Evolutionary conservation across 2,888 invertebrate genomes (phyloP), one percentile per base, ranked within the genome.

Genomic region (Cantharis rufa): DNA sequence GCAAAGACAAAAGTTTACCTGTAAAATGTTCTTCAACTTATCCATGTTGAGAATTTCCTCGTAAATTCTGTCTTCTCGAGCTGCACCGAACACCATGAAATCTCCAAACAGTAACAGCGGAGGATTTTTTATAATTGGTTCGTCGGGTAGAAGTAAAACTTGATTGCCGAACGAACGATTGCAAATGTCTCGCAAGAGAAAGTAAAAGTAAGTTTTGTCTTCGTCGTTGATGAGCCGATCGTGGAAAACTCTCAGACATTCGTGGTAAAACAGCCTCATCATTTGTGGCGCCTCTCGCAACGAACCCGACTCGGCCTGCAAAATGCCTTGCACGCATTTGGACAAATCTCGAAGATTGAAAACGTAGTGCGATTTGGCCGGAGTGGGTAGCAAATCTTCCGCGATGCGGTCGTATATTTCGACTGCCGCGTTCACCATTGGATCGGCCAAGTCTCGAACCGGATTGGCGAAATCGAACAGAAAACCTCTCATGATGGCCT

Each of bases 321-420:
- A 88, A 10, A 96, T 92, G n/a, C 96, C 97, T 88, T 97, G 97
- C 83, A 97, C 91, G 78, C 95, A 95, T 87, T 97, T 97, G 10
- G 97, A 96, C 62, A 97, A 89, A 89, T 97, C 97, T 68, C 98
- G 90, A 82, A 98, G 89, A 88, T 98, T 98, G 87, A 98, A 98
- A 13, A 97, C 93, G 85, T 98, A 98, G 88, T 98, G 97, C 0
- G 95, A 95, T 86, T 97, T 97, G 24, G 95, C 92, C 0, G 98
- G 98, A 0, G 97, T 98, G 0, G 98, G 98, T 27, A 98, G 88
- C 81, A 98, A 91, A 83, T 95, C 95, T 0, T 91, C 89, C 15
- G 94, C 92, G 66, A 97, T 95, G 83, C 93, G 92, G 80, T 92
- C 90, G 85, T 98, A 98, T 2, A 97, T 90, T 70, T 95, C 94